A percentile compares a stretch with the other conserved stretches of the same genome.
Conservation (phyloP, 1,140 invertebrate species). For the Luehdorfia chinensis region DNA sequence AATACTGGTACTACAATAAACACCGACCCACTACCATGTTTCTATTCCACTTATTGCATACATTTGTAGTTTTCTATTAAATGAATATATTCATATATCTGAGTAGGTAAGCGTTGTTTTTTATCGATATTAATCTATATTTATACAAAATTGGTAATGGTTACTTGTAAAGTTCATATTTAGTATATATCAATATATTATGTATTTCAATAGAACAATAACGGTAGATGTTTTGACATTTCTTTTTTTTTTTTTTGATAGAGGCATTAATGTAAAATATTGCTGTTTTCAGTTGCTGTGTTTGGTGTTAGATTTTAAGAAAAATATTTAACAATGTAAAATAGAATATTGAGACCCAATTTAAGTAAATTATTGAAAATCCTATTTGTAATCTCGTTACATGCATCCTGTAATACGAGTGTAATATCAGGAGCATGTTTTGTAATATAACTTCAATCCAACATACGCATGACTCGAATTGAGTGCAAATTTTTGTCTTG, state of each 20-base stretch:
- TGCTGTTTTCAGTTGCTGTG: constrained; percentile 51
- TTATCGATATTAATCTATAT: constrained; percentile 39
- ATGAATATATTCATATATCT: not conserved
- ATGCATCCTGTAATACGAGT: too few species aligned
- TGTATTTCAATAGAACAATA: constrained; percentile 29
- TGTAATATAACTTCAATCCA: too few species aligned
- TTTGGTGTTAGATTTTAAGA: constrained; percentile 53
- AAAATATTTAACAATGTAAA: too few species aligned
- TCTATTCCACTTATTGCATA: not conserved
- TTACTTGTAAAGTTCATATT: constrained; percentile 27
- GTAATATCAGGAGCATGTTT: too few species aligned
- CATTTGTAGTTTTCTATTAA: constrained; percentile 7
- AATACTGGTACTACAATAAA: too few species aligned
- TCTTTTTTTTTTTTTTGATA: constrained; percentile 23
- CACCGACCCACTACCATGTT: too few species aligned
- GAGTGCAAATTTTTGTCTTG: too few species aligned
- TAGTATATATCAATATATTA: constrained; percentile 35
- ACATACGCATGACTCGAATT: too few species aligned
- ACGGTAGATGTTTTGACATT: constrained; percentile 22
- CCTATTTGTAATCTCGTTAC: too few species aligned
- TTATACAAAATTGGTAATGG: constrained; percentile 36
- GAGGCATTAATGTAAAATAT: constrained; percentile 47
- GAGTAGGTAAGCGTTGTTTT: constrained; percentile 26
- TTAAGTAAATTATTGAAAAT: too few species aligned
- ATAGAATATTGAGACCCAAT: too few species aligned